Conservation (phyloP, 2,797 vertebrate species). For the Microctenopoma stevenorrisi region DNA sequence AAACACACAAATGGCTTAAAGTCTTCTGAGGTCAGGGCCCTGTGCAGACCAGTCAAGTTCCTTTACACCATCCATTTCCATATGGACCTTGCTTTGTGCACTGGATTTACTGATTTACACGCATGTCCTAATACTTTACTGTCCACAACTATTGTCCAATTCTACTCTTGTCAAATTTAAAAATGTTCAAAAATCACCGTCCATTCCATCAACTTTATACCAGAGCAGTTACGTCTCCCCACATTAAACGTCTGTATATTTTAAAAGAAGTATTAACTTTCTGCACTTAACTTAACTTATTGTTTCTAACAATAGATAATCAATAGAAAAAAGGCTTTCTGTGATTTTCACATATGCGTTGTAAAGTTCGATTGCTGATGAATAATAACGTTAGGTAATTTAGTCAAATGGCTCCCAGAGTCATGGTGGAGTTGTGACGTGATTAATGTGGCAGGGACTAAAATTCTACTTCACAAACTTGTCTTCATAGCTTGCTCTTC, state of each 20-base stretch:
- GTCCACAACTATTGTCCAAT: no score
- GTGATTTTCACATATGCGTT: not conserved
- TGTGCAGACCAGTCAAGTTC: no score
- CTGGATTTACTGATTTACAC: no score
- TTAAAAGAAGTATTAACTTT: not conserved
- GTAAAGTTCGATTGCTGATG: not conserved
- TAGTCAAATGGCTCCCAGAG: not conserved
- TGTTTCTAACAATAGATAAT: not conserved
- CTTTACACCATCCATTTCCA: no score
- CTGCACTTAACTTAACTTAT: not conserved
- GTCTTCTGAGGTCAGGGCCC: no score
- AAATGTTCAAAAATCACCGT: not conserved
- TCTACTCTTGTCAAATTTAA: conserved; percentile 4
- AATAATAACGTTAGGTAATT: not conserved
- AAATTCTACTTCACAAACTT: not conserved
- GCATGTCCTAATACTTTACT: no score
- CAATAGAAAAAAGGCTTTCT: no score
- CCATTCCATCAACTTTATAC: not conserved
- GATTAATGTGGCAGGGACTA: not conserved
- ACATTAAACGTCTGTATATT: not conserved
- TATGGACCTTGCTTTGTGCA: no score
- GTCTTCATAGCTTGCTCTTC: not conserved
- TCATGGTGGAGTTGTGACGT: not conserved
- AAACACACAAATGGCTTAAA: no score
- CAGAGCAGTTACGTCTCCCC: conserved; percentile 1